phyloP scores from a whole-genome alignment of 2,888 invertebrate genomes.

The Xanthia icteritia region DNA sequence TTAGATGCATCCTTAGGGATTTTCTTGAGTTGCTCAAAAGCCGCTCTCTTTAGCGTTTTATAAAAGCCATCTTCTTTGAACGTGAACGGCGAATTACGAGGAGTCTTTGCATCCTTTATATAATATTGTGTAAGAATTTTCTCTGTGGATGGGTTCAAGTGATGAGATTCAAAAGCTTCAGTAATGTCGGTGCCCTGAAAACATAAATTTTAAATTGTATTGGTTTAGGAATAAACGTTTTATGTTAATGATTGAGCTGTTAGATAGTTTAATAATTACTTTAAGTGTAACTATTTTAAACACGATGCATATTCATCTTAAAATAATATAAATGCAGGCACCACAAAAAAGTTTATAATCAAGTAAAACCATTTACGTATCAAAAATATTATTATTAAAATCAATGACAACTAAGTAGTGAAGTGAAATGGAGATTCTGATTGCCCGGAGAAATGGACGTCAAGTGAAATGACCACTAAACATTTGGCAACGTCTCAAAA shows the following conservation, averaged over 20 bases:
- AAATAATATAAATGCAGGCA: background rate
- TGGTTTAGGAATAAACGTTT: background rate
- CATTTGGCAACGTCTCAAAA: background rate
- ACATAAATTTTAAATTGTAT: conserved; percentile 7
- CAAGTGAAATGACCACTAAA: background rate
- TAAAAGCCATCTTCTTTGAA: conserved; percentile 94
- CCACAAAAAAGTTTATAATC: background rate
- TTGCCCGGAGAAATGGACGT: background rate
- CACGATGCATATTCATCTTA: background rate
- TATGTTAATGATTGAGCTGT: background rate
- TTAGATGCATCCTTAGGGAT: conserved; percentile 82
- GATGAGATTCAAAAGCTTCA: conserved; percentile 94
- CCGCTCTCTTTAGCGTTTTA: conserved; percentile 91
- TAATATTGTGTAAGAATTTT: conserved; percentile 85
- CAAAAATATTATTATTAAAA: background rate
- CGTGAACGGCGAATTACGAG: conserved; percentile 93
- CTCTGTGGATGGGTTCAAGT: conserved; percentile 91
- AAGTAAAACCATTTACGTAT: background rate
- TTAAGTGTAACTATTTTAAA: background rate
- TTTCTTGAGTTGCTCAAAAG: conserved; percentile 89
- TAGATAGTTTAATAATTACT: background rate
- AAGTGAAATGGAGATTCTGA: background rate
- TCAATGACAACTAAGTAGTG: background rate
- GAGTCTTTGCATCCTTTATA: conserved; percentile 91
- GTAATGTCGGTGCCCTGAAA: conserved; percentile 94